Evolutionary conservation across 2,888 invertebrate genomes (phyloP).

Genomic region (Miltochrista miniata): DNA sequence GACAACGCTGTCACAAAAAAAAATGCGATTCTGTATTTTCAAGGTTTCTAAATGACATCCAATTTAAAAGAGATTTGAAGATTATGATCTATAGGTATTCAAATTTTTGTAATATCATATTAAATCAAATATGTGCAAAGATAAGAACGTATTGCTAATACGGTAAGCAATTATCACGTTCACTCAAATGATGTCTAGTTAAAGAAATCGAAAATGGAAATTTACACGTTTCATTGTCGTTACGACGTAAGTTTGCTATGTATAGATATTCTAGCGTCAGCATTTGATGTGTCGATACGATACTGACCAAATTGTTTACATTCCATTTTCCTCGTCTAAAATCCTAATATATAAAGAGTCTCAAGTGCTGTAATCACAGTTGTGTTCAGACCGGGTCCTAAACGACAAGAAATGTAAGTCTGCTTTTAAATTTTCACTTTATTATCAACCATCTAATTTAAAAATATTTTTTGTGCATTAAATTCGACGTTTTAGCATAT

Average conservation of each 20-base stretch:
- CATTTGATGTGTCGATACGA: constrained; percentile 34
- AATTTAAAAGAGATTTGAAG: no score
- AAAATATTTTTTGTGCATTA: no score
- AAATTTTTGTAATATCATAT: not conserved
- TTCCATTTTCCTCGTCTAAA: constrained; percentile 51
- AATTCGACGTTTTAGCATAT: no score
- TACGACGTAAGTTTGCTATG: constrained; percentile 17
- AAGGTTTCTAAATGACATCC: no score
- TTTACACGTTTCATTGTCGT: constrained; percentile 49
- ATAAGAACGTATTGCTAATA: constrained; percentile 15
- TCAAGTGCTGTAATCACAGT: constrained; percentile 47
- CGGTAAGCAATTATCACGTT: constrained; percentile 41
- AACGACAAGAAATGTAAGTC: constrained; percentile 45
- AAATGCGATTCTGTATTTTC: no score
- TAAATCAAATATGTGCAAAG: not conserved
- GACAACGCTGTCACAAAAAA: no score
- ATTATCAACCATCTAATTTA: not conserved
- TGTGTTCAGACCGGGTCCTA: constrained; percentile 33
- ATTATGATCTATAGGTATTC: no score
- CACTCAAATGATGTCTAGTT: constrained; percentile 26
- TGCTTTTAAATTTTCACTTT: not conserved
- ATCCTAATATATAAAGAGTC: constrained; percentile 62
- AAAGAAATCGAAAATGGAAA: constrained; percentile 32
- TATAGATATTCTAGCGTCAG: constrained; percentile 47
- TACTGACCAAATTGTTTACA: constrained; percentile 30